Conservation (phyloP, 2,888 invertebrate species). For the Erebia ligea region DNA sequence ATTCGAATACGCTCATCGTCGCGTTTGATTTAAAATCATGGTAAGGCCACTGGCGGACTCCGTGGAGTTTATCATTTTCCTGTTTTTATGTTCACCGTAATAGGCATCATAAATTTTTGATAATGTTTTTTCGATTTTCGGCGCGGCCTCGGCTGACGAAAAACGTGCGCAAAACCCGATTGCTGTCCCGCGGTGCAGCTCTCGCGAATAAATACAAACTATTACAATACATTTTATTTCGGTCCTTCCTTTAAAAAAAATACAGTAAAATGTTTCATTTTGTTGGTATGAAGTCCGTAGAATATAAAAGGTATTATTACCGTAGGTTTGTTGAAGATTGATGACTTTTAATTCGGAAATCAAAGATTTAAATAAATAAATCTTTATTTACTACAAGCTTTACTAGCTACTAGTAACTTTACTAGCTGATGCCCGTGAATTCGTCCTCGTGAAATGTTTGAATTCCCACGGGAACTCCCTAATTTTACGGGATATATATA, state of each 20-base stretch:
- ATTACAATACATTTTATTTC: slow-evolving; percentile 12
- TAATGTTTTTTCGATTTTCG: slow-evolving; percentile 63
- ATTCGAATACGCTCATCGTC: too few species aligned
- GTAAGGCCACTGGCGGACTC: slow-evolving; percentile 40
- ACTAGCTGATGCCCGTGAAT: too few species aligned
- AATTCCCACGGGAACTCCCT: too few species aligned
- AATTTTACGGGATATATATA: too few species aligned
- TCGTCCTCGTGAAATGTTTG: too few species aligned
- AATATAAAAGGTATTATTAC: too few species aligned
- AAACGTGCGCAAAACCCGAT: slow-evolving; percentile 36
- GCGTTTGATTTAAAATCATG: too few species aligned
- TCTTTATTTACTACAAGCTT: too few species aligned
- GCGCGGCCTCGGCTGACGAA: slow-evolving; percentile 32
- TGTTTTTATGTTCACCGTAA: slow-evolving; percentile 69
- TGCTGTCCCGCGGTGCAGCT: slow-evolving; percentile 9
- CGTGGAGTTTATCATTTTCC: slow-evolving; percentile 66
- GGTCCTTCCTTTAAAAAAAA: background rate
- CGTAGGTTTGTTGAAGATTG: too few species aligned
- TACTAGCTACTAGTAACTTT: too few species aligned
- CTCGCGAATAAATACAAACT: slow-evolving; percentile 8
- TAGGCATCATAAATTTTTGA: slow-evolving; percentile 78
- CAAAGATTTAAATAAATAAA: too few species aligned
- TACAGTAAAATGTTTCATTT: background rate
- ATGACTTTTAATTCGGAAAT: too few species aligned
- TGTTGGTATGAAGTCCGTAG: background rate